These are phyloP conservation scores for Solen grandis DNA, from an alignment of 1,140 invertebrate species.

Conservation along the genomic window DNA sequence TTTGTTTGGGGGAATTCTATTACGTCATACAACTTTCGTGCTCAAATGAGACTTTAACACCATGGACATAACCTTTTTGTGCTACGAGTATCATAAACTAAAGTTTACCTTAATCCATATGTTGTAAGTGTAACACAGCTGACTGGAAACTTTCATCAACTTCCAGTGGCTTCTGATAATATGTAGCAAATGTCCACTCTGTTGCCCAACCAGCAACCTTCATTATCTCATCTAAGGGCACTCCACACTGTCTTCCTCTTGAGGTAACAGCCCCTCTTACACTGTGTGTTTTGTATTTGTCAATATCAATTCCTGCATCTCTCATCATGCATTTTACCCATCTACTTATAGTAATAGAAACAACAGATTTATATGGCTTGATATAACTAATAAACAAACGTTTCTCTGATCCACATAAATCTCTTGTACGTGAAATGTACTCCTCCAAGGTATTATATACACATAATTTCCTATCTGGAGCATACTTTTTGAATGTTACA, in stretches of 20 bases:
- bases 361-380: constrained; percentile 34
- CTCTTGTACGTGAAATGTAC: constrained; percentile 15
- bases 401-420: neutral
- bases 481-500: neutral
- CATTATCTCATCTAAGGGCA: constrained; percentile 36
- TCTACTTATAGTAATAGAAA: constrained; percentile 26
- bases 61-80: no score
- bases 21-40: neutral
- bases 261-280: neutral
- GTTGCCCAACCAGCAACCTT: constrained; percentile 29
- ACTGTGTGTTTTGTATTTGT: neutral
- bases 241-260: neutral
- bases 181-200: constrained; percentile 18
- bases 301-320: neutral
- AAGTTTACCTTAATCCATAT: no score
- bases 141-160: no score
- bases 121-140: no score
- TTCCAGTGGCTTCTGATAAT: constrained; percentile 34
- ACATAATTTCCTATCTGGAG: constrained; percentile 15
- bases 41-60: neutral
- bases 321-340: constrained; percentile 45
- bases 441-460: constrained; percentile 22
- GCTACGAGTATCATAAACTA: no score
- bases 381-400: constrained; percentile 43
- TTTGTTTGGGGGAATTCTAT: neutral